Percentiles rank a stretch among this genome's conserved stretches.
These are phyloP conservation scores for Paradoxurus hermaphroditus DNA, from an alignment of 2,113 vertebrate species.

Conservation along the genomic window DNA sequence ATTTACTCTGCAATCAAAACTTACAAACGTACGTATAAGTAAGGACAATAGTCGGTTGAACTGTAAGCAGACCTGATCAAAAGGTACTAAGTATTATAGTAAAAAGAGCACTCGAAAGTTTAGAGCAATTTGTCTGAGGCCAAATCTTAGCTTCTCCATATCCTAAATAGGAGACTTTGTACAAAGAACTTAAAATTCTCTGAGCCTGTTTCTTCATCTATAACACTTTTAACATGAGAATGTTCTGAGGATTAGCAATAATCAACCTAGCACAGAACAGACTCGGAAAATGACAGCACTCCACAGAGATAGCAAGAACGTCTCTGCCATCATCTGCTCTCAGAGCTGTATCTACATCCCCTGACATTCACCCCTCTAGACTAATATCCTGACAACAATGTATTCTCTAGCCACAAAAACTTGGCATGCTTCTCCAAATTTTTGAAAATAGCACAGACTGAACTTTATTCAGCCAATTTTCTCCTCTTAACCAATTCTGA, in stretches of 20 bases:
- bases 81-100: neutral
- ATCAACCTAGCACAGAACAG: neutral
- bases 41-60: neutral
- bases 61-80: neutral
- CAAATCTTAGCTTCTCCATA: neutral
- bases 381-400: neutral
- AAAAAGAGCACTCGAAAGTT: neutral
- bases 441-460: conserved; percentile 3
- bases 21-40: neutral
- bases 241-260: neutral
- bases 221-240: neutral
- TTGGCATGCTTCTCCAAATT: neutral
- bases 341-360: neutral
- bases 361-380: neutral
- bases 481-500: neutral
- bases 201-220: neutral
- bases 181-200: neutral
- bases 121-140: neutral
- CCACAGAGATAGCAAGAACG: neutral
- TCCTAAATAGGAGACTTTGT: neutral
- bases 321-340: neutral
- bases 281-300: neutral
- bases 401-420: neutral
- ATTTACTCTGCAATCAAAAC: neutral
- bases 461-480: neutral